These are phyloP conservation scores for Chironomus striatipennis DNA, from an alignment of 1,140 invertebrate genomes.

Conservation along the genomic window DNA sequence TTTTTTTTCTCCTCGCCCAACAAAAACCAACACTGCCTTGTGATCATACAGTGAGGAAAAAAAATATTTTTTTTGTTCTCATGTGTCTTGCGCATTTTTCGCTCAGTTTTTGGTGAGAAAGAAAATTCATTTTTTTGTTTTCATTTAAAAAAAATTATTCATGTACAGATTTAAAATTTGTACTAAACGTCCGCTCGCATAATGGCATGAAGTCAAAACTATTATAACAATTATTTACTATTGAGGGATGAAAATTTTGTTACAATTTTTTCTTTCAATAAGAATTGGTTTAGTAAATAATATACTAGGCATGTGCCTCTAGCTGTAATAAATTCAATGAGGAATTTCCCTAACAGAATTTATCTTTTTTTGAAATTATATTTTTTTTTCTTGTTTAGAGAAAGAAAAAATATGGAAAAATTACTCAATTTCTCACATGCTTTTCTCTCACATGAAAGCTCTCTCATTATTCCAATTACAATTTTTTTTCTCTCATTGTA, in stretches of 20 bases:
- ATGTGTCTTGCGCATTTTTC: conserved; percentile 1
- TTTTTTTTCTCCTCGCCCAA: too few relatives aligned
- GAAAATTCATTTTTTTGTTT: background rate
- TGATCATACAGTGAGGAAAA: background rate
- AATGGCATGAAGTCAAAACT: too few relatives aligned
- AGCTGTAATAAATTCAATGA: background rate
- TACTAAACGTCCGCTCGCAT: too few relatives aligned
- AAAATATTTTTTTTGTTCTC: background rate
- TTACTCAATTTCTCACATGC: background rate
- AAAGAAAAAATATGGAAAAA: background rate
- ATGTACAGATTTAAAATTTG: too few relatives aligned
- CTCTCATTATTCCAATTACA: background rate
- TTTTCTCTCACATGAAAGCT: background rate
- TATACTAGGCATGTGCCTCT: too few relatives aligned
- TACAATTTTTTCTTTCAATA: too few relatives aligned
- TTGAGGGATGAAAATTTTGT: too few relatives aligned
- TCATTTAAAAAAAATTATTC: too few relatives aligned
- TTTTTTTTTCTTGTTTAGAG: background rate
- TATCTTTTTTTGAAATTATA: too few relatives aligned
- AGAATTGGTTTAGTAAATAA: too few relatives aligned
- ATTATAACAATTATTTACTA: too few relatives aligned
- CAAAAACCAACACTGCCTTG: background rate
- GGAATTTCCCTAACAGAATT: background rate
- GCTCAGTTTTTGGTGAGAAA: background rate
- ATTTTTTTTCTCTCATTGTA: too few relatives aligned